Evolutionary conservation across 2,113 vertebrate genomes (phyloP).

Genomic region (Brachirus orientalis): DNA sequence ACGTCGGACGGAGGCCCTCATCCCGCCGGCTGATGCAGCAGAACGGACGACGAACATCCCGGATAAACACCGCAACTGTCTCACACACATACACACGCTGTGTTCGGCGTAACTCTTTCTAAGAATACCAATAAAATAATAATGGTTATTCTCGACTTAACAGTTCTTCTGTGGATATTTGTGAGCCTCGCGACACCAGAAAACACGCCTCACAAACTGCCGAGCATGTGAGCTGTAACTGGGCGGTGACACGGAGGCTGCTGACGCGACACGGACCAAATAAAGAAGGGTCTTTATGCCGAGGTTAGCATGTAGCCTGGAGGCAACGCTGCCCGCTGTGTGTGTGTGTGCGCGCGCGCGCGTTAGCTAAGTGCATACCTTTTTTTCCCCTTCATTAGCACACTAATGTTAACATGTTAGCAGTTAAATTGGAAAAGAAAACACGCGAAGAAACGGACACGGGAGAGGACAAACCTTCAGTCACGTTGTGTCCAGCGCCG

Average conservation of each 20-base stretch:
- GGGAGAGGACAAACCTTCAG: conserved; percentile 37
- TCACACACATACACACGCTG: too few species aligned
- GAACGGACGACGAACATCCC: conserved; percentile 39
- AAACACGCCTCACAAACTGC: not conserved
- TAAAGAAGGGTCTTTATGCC: not conserved
- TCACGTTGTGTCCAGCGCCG: conserved; percentile 8
- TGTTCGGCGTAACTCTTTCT: too few species aligned
- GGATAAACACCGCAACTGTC: too few species aligned
- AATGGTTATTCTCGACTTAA: too few species aligned
- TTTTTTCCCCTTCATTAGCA: too few species aligned
- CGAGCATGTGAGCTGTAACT: too few species aligned
- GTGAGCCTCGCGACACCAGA: not conserved
- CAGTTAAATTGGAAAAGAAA: not conserved
- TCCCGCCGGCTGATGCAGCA: conserved; percentile 35
- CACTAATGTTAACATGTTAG: not conserved
- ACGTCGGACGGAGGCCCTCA: conserved; percentile 38
- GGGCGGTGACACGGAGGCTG: not conserved
- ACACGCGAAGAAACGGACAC: not conserved
- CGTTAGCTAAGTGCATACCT: too few species aligned
- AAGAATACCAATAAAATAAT: too few species aligned
- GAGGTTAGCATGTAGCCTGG: conserved; percentile 42
- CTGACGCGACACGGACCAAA: not conserved
- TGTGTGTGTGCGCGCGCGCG: not conserved
- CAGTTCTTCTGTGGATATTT: not conserved
- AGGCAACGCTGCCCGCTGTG: conserved; percentile 22